phyloP scores from a whole-genome alignment of 2,797 vertebrate genomes.

The Selene dorsalis region DNA sequence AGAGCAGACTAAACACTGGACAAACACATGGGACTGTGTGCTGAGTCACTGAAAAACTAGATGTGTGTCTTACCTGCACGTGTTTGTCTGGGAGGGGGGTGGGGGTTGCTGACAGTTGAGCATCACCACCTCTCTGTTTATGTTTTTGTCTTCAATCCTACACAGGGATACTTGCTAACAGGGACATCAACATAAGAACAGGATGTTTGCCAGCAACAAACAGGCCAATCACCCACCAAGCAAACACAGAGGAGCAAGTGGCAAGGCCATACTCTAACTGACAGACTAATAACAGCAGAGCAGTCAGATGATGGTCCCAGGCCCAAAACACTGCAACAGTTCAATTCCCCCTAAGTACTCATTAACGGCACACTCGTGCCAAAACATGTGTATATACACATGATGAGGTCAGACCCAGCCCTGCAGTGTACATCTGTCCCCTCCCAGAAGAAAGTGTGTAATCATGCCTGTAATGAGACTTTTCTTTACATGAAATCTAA shows the following conservation, averaged over 20 bases:
- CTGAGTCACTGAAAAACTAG: conserved; percentile 23
- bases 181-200: neutral
- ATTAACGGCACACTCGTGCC: conserved; percentile 35
- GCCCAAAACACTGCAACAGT: conserved; percentile 24
- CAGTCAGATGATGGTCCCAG: conserved; percentile 17
- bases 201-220: conserved; percentile 31
- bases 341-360: conserved; percentile 34
- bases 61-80: neutral
- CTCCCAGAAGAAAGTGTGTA: neutral
- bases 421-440: neutral
- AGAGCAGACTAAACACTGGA: conserved; percentile 24
- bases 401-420: conserved; percentile 8
- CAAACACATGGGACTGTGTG: neutral
- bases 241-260: conserved; percentile 24
- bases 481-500: too few relatives aligned
- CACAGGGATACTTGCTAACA: neutral
- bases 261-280: conserved; percentile 21
- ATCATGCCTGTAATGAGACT: too few relatives aligned
- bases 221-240: neutral
- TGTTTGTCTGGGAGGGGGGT: neutral
- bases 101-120: neutral
- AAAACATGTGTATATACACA: conserved; percentile 34
- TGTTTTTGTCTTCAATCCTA: conserved; percentile 18
- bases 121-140: neutral
- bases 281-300: conserved; percentile 25